Base-by-base conservation (phyloP, 2,888 invertebrate genomes). In the Atethmia centrago region DNA sequence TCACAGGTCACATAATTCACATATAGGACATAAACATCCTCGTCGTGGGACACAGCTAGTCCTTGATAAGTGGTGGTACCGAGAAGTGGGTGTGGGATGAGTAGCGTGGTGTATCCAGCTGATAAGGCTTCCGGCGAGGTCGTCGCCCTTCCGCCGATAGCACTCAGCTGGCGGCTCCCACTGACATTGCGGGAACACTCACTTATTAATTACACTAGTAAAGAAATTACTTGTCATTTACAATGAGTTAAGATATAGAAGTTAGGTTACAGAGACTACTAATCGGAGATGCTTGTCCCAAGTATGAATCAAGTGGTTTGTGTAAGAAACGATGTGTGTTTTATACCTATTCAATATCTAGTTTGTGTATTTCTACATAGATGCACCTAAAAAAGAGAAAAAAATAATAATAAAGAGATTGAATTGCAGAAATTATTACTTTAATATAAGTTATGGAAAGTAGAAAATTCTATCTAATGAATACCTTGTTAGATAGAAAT, bases 91-190 rank as follows among this genome's bases (percentile, higher is more conserved):
- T 82, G 88, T 89, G 89, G 89, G 82, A 86, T 81, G 83, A 77
- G 86, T 69, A 81, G 81, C 64, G 74, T 72, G 80, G 85, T 87
- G 86, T 82, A 87, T 88, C 87, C 86, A 78, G 70, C 80, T 86
- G 92, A 90, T 94, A 94, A 91, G 87, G 88, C 92, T 91, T 94
- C 94, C 94, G 94, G 93, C 86, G 93, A 89, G 95, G 94, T 93
- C 92, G 92, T 90, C 88, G 93, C 91, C 94, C 95, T 95, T 95
- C 95, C 95, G 93, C 87, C 87, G 87, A 89, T 93, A 94, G 89
- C 92, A 85, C 90, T 93, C 94, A 92, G 94, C 93, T 93, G 93
- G 86, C 53, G 36, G 79, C 72, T 67, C 65, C 64, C 58, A 70
- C 68, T 82, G 80, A 72, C 73, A 83, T 82, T 78, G 81, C 69